Evolutionary conservation across 2,888 invertebrate species (phyloP), one percentile per base, ranked within the genome.

Genomic region (Tolmerus cingulatus): DNA sequence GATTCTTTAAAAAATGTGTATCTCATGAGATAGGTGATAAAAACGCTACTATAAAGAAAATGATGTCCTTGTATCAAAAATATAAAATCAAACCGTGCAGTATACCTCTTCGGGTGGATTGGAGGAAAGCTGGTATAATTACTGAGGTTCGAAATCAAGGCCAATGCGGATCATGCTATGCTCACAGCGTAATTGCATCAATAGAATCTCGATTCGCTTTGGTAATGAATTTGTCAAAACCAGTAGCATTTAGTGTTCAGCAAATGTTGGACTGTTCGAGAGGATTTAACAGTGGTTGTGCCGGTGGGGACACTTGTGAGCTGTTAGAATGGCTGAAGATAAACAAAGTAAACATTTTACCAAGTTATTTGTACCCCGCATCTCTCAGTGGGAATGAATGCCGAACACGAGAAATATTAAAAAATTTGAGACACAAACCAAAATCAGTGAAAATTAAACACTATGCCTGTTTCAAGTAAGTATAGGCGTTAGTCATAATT

Each of bases 91-190:
- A 34, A 37, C 34, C 40, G 19, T 76, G 30, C 5, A 40, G 43
- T 78, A 27, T 89, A 23, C 89, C 89, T 1, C 46, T 86, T 16
- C 74, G 43, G 51, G 81, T 89, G 23, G 93, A 90, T 92, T 96
- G 96, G 96, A 93, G 96, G 89, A 91, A 93, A 0, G 94, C 95
- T 90, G 95, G 95, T 37, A 94, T 95, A 12, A 93, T 97, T 1
- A 94, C 95, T 1, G 92, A 94, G 0, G 94, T 97, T 0, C 94
- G 94, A 86, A 95, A 95, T 91, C 97, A 97, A 92, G 95, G 95
- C 14, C 90, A 93, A 12, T 97, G 97, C 92, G 97, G 97, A 1
- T 97, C 97, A 0, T 97, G 97, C 91, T 97, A 97, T 97, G 97
- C 97, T 0, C 97, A 97, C 92, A 96, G 96, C 90, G 95, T 95